A percentile compares a stretch with the other conserved stretches of the same genome.
These are phyloP conservation scores for Cephus cinctus DNA, from an alignment of 1,140 invertebrate species.

Conservation along the genomic window DNA sequence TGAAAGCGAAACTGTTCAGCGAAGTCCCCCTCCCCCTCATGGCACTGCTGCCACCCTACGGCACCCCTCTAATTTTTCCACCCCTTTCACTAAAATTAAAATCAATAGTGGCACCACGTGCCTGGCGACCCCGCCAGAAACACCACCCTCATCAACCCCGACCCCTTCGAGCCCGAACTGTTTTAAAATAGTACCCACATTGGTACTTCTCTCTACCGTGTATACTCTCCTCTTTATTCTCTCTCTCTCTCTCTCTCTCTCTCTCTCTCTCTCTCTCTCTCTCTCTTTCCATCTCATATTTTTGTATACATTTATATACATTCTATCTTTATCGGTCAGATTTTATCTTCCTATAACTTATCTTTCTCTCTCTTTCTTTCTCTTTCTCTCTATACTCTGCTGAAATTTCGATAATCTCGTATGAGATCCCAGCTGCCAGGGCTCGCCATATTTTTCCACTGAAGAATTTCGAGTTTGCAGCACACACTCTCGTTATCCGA, in stretches of 20 bases:
- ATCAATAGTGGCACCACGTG: constrained; percentile 59
- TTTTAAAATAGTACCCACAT: constrained; percentile 33
- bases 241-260: neutral
- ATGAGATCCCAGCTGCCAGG: too few species aligned
- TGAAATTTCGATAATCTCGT: neutral
- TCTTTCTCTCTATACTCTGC: neutral
- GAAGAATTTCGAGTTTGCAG: too few species aligned
- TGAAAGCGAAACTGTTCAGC: constrained; percentile 39
- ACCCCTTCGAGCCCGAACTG: constrained; percentile 35
- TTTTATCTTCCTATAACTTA: neutral
- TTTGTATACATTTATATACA: constrained; percentile 2
- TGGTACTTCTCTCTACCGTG: neutral
- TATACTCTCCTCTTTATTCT: constrained; percentile 1
- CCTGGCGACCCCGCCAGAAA: constrained; percentile 48
- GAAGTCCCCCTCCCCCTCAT: constrained; percentile 13
- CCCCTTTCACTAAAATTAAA: constrained; percentile 60
- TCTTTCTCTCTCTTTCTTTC: constrained; percentile 3
- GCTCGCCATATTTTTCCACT: too few species aligned
- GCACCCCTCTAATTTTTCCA: constrained; percentile 59
- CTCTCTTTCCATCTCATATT: constrained; percentile 8
- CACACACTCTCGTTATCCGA: too few species aligned
- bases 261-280: constrained; percentile 1
- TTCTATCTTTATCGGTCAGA: neutral
- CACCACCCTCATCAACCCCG: constrained; percentile 40
- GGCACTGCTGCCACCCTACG: constrained; percentile 42